phyloP scores from a whole-genome alignment of 2,113 vertebrate species.

The Miniopterus natalensis region DNA sequence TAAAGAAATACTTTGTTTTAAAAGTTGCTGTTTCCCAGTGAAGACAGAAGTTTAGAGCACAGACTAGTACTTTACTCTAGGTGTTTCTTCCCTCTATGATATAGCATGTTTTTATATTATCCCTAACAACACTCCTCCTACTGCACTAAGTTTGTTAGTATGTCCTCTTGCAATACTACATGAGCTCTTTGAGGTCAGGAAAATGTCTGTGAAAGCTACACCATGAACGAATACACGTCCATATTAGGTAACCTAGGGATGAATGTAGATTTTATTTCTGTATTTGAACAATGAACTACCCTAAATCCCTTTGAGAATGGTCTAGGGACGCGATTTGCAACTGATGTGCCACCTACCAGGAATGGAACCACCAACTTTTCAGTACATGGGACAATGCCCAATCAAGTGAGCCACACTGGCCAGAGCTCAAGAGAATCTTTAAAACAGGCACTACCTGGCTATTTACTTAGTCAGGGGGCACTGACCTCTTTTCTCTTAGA shows the following conservation, averaged over 20 bases:
- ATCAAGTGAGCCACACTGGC: too few relatives aligned
- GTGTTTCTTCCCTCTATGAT: not conserved
- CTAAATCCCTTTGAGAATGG: not conserved
- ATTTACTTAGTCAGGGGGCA: too few relatives aligned
- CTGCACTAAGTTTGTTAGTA: not conserved
- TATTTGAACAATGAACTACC: not conserved
- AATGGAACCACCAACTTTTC: too few relatives aligned
- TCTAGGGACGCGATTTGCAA: too few relatives aligned
- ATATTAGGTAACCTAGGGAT: not conserved
- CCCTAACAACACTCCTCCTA: not conserved
- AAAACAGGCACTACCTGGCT: too few relatives aligned
- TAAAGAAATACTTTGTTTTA: not conserved
- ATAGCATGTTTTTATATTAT: not conserved
- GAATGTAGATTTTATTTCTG: not conserved
- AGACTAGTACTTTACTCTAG: not conserved
- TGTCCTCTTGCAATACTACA: not conserved
- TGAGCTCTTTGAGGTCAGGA: not conserved
- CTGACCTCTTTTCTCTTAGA: too few relatives aligned
- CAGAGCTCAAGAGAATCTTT: too few relatives aligned
- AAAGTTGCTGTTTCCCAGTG: not conserved
- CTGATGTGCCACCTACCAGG: too few relatives aligned
- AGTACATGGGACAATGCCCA: too few relatives aligned
- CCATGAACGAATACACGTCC: not conserved
- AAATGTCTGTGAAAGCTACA: not conserved
- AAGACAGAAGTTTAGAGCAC: not conserved